Conservation (phyloP, 64 coral and sea anemone species). For the Montipora foliosa region DNA sequence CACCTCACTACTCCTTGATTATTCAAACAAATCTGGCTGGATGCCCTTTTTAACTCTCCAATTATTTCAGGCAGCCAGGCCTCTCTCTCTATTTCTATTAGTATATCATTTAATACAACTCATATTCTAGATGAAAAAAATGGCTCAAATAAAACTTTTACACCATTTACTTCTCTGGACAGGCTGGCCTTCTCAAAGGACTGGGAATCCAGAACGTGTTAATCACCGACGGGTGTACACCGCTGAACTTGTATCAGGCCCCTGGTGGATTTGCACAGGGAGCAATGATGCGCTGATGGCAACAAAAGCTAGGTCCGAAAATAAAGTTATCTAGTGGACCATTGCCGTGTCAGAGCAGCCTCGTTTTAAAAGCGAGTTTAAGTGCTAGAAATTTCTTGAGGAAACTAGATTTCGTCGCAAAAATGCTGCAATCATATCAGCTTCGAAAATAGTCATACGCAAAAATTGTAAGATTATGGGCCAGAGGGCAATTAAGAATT, state of each 20-base stretch:
- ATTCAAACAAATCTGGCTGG: too few relatives aligned
- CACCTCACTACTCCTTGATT: too few relatives aligned
- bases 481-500: too few relatives aligned
- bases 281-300: constrained; percentile 19
- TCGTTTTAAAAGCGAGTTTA: background rate
- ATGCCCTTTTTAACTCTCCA: too few relatives aligned
- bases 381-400: background rate
- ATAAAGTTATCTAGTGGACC: background rate
- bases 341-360: background rate
- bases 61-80: too few relatives aligned
- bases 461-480: too few relatives aligned
- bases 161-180: background rate
- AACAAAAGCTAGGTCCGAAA: background rate
- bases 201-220: constrained; percentile 65
- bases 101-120: background rate
- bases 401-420: background rate
- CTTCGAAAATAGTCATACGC: too few relatives aligned
- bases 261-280: constrained; percentile 12
- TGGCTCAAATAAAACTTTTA: too few relatives aligned
- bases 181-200: constrained; percentile 65
- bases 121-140: background rate
- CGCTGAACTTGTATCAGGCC: constrained; percentile 66
- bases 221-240: constrained; percentile 74
- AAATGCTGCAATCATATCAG: too few relatives aligned
- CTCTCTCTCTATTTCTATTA: too few relatives aligned